phyloP scores from a whole-genome alignment of 64 coral and sea anemone species.

The Orbicella faveolata region DNA sequence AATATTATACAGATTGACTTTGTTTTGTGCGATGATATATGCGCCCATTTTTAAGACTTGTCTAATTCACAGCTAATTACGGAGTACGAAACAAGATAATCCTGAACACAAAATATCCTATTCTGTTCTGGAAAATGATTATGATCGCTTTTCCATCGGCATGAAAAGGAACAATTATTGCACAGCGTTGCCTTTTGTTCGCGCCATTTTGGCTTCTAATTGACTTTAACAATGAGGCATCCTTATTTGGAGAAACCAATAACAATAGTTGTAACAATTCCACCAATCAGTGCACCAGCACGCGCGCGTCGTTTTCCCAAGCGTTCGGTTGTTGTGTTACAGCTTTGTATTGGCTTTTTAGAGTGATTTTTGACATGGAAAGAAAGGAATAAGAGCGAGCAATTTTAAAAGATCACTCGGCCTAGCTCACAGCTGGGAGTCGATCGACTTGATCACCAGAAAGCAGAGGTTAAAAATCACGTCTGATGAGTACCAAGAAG shows the following conservation, averaged over 20 bases:
- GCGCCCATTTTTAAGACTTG: not conserved
- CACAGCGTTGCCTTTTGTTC: slow-evolving; percentile 38
- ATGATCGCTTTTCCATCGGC: not conserved
- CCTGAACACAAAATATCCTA: not conserved
- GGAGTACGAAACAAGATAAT: not conserved
- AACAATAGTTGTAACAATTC: slow-evolving; percentile 43
- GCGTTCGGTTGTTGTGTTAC: slow-evolving; percentile 25
- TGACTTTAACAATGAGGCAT: slow-evolving; percentile 8
- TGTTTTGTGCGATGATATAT: not conserved
- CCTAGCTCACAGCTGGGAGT: slow-evolving; percentile 19
- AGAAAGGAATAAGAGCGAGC: not conserved
- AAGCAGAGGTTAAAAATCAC: slow-evolving; percentile 11
- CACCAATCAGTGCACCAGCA: slow-evolving; percentile 36
- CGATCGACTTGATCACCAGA: slow-evolving; percentile 4
- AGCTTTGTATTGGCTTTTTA: slow-evolving; percentile 42
- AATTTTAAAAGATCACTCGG: slow-evolving; percentile 13
- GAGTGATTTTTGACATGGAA: slow-evolving; percentile 33
- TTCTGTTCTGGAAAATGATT: not conserved
- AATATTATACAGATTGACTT: no score
- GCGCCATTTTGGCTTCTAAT: slow-evolving; percentile 51
- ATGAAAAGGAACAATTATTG: not conserved
- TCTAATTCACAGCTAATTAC: not conserved
- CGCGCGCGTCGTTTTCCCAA: slow-evolving; percentile 59
- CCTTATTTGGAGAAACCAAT: slow-evolving; percentile 56
- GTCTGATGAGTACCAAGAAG: slow-evolving; percentile 45